A percentile compares a stretch with the other conserved stretches of the same genome.
Conservation (phyloP, 2,888 invertebrate genomes). For the Oxycera nigricornis region DNA sequence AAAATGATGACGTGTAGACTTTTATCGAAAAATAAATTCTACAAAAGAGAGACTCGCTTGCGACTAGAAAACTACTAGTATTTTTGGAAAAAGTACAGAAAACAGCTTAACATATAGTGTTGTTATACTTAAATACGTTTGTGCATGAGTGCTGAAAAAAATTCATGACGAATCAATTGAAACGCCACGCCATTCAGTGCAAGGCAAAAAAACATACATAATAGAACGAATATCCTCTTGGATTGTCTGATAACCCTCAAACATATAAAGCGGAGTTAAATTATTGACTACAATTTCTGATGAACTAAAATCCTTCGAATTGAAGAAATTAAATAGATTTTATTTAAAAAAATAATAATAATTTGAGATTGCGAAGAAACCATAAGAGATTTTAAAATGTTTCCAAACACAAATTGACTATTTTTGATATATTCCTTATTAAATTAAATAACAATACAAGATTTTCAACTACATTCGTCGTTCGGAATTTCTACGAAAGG, state of each 20-base stretch:
- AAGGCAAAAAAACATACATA: too few relatives aligned
- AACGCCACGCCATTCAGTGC: too few relatives aligned
- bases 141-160: neutral
- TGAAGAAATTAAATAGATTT: too few relatives aligned
- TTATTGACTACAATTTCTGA: too few relatives aligned
- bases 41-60: neutral
- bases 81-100: neutral
- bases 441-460: neutral
- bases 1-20: conserved; percentile 44
- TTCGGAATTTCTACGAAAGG: conserved; percentile 53
- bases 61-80: neutral
- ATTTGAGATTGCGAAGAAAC: too few relatives aligned
- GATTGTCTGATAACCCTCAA: too few relatives aligned
- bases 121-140: conserved; percentile 19
- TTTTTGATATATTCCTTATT: conserved; percentile 10
- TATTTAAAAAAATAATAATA: too few relatives aligned
- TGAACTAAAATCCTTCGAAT: too few relatives aligned
- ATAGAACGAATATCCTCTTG: too few relatives aligned
- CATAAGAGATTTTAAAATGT: neutral
- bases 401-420: neutral
- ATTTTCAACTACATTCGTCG: conserved; percentile 26
- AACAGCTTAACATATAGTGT: conserved; percentile 37
- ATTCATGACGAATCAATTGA: too few relatives aligned
- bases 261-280: too few relatives aligned
- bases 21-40: neutral